phyloP scores from a whole-genome alignment of 2,113 vertebrate genomes.

The Uropsilus gracilis region DNA sequence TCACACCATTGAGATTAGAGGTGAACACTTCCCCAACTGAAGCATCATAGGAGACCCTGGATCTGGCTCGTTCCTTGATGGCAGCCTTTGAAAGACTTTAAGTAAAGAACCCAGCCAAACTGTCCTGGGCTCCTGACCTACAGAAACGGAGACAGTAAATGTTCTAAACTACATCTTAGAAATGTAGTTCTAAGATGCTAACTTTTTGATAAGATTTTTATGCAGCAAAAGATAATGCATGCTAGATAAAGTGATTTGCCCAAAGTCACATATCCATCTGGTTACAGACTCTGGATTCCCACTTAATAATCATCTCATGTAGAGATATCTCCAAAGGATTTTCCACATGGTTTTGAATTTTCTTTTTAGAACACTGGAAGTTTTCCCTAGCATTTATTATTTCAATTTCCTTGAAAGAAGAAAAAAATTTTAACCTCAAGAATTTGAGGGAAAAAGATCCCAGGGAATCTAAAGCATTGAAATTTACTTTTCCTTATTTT shows the following conservation, averaged over 20 bases:
- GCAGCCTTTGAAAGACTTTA: neutral
- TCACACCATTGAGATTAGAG: neutral
- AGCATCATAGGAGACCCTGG: neutral
- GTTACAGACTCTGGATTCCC: neutral
- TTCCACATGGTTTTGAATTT: neutral
- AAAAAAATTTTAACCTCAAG: neutral
- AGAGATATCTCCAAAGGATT: neutral
- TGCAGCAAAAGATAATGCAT: neutral
- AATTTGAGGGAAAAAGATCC: slow-evolving; percentile 20
- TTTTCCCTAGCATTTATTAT: neutral
- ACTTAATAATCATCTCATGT: neutral
- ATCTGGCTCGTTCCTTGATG: neutral
- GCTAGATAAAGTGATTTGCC: neutral
- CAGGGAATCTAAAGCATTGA: neutral
- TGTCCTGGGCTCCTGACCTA: neutral
- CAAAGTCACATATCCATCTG: neutral
- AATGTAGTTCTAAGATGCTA: neutral
- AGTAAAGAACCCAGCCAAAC: neutral
- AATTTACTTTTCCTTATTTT: slow-evolving; percentile 23
- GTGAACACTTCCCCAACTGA: neutral
- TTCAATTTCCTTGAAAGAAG: slow-evolving; percentile 17
- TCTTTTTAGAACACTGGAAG: neutral
- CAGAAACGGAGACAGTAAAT: neutral
- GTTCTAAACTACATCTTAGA: too few species aligned
- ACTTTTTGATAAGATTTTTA: neutral